These are phyloP conservation scores for Orientallactaga bullata DNA, from an alignment of 2,113 vertebrate species.

Conservation along the genomic window DNA sequence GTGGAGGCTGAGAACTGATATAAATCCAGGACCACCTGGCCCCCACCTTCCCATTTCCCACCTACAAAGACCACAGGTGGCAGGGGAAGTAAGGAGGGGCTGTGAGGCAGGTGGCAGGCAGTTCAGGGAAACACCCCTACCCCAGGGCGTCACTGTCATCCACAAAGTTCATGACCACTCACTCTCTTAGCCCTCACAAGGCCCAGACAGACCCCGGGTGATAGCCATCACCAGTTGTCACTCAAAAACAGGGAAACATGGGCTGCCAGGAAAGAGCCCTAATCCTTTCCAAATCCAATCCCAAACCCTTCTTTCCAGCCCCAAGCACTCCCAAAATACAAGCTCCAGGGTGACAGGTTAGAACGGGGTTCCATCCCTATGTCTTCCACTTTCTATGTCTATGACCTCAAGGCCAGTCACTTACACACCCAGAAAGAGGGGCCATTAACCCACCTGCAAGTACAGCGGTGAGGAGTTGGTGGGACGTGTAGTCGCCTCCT, in stretches of 20 bases:
- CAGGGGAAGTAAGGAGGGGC: not conserved
- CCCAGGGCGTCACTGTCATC: not conserved
- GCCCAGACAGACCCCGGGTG: not conserved
- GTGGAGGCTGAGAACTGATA: not conserved
- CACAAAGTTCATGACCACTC: not conserved
- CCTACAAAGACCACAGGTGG: not conserved
- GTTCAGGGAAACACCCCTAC: not conserved
- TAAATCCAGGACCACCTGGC: not conserved
- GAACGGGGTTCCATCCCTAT: not conserved
- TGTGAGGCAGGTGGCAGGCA: not conserved
- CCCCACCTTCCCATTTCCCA: not conserved
- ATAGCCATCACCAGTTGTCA: not conserved
- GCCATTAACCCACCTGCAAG: not conserved
- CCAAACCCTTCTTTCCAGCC: not conserved
- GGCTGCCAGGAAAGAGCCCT: not conserved
- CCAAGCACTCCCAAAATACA: not conserved
- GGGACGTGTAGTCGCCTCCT: not conserved
- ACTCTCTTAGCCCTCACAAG: not conserved
- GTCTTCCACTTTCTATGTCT: not conserved
- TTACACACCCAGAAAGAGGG: not conserved
- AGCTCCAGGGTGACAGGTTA: not conserved
- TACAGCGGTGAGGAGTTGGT: not conserved
- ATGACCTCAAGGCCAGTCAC: slow-evolving; percentile 17
- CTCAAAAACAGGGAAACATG: slow-evolving; percentile 15
- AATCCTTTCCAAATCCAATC: slow-evolving; percentile 29